A percentile compares a stretch with the other conserved stretches of the same genome.
These are phyloP conservation scores for Poeciliopsis paucimaculata DNA, from an alignment of 2,797 vertebrate species.

Conservation along the genomic window DNA sequence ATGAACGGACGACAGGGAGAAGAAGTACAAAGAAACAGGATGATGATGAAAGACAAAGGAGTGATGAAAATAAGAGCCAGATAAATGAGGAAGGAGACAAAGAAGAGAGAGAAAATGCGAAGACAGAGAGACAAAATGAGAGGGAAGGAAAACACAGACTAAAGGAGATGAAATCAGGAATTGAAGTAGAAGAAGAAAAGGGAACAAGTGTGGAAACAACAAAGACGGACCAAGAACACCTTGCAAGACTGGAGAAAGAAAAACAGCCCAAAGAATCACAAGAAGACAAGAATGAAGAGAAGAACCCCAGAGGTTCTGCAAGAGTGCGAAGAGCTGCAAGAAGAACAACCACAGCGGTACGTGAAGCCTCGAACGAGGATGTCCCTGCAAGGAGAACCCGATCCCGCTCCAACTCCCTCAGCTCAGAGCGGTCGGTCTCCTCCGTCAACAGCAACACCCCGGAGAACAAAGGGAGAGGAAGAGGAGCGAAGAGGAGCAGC, in stretches of 20 bases:
- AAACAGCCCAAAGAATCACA: constrained; percentile 18
- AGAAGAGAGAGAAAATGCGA: constrained; percentile 17
- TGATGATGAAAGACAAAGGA: constrained; percentile 32
- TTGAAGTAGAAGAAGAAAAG: constrained; percentile 21
- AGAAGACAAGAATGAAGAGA: constrained; percentile 17
- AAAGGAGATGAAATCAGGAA: constrained; percentile 18
- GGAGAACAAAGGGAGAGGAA: constrained; percentile 50
- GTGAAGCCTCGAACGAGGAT: constrained; percentile 30
- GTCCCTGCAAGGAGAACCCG: constrained; percentile 69
- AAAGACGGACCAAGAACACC: constrained; percentile 27
- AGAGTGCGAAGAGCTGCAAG: constrained; percentile 55
- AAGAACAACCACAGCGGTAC: constrained; percentile 24
- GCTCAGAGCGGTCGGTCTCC: constrained; percentile 72
- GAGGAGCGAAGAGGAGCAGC: constrained; percentile 37
- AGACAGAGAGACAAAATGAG: constrained; percentile 5
- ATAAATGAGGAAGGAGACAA: constrained; percentile 34
- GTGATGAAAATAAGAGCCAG: constrained; percentile 7
- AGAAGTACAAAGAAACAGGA: constrained; percentile 12
- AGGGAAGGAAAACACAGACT: constrained; percentile 24
- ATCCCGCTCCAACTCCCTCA: constrained; percentile 75
- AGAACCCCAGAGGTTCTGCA: constrained; percentile 12
- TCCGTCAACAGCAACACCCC: constrained; percentile 25
- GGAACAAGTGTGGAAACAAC: constrained; percentile 5
- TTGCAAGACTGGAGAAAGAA: constrained; percentile 21
- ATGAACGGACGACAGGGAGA: constrained; percentile 17